Evolutionary conservation across 2,797 vertebrate genomes (phyloP).

Genomic region (Catamblyrhynchus diadema): DNA sequence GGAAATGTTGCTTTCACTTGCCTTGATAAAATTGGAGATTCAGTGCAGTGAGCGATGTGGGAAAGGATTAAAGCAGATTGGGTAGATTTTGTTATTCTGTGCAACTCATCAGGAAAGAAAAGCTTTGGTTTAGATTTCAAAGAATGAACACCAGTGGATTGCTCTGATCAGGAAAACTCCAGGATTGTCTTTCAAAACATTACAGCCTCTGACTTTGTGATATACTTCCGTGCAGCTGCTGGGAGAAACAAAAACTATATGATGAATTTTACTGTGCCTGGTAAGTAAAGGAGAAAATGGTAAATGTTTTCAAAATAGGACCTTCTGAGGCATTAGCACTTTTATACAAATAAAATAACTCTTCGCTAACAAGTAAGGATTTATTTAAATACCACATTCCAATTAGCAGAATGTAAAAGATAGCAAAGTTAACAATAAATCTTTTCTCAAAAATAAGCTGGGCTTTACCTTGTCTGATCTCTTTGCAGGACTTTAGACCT

Average conservation of each 20-base stretch:
- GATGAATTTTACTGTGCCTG: slow-evolving; percentile 62
- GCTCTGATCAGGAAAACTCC: slow-evolving; percentile 41
- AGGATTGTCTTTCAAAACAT: slow-evolving; percentile 63
- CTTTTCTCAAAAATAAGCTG: not conserved
- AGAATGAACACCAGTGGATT: slow-evolving; percentile 58
- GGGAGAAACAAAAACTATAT: slow-evolving; percentile 68
- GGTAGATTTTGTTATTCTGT: slow-evolving; percentile 67
- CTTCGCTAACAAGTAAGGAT: not conserved
- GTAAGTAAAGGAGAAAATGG: slow-evolving; percentile 44
- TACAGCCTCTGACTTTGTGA: slow-evolving; percentile 67
- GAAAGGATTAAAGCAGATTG: slow-evolving; percentile 69
- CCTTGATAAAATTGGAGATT: slow-evolving; percentile 27
- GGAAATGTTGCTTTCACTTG: slow-evolving; percentile 75
- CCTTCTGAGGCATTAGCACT: not conserved
- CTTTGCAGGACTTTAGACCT: not conserved
- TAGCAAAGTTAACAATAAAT: not conserved
- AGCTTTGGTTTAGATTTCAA: slow-evolving; percentile 72
- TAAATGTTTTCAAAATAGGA: not conserved
- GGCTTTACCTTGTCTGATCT: not conserved
- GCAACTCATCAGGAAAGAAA: slow-evolving; percentile 56
- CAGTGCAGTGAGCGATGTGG: slow-evolving; percentile 64
- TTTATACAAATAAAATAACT: not conserved
- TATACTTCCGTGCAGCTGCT: slow-evolving; percentile 68
- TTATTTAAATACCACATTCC: not conserved
- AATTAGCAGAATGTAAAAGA: not conserved